Percentiles rank a stretch among this genome's conserved stretches.
Conservation (phyloP, 1,140 invertebrate species). For the Maniola jurtina region DNA sequence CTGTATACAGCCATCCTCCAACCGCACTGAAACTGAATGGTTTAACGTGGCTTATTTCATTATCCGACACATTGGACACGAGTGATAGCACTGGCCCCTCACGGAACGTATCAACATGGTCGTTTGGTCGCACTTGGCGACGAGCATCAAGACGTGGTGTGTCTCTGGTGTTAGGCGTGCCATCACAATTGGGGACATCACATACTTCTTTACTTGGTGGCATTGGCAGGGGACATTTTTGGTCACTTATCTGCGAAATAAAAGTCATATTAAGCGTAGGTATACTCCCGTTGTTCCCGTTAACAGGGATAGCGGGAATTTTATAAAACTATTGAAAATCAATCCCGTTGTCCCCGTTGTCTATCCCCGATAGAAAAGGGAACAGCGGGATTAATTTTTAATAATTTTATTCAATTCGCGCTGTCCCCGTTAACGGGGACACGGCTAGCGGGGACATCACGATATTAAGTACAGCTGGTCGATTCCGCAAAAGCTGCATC, state of each 20-base stretch:
- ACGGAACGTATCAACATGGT: conserved; percentile 58
- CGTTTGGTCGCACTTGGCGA: conserved; percentile 60
- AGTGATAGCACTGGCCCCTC: conserved; percentile 60
- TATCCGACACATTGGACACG: conserved; percentile 52
- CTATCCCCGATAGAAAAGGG: too few relatives aligned
- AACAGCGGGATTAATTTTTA: too few relatives aligned
- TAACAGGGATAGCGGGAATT: too few relatives aligned
- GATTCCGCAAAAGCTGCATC: too few relatives aligned
- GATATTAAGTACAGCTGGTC: too few relatives aligned
- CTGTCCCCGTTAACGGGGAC: too few relatives aligned
- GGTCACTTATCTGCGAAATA: conserved; percentile 67
- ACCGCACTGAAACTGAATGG: conserved; percentile 56
- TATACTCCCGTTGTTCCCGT: too few relatives aligned
- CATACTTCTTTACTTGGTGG: conserved; percentile 63
- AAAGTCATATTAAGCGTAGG: neutral
- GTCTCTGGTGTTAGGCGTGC: conserved; percentile 40
- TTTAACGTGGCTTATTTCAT: conserved; percentile 46
- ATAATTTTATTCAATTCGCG: too few relatives aligned
- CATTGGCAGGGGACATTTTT: conserved; percentile 71
- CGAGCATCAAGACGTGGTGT: conserved; percentile 56
- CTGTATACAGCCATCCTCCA: conserved; percentile 70
- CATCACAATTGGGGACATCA: conserved; percentile 69
- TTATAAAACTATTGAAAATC: too few relatives aligned
- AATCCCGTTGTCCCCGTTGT: too few relatives aligned
- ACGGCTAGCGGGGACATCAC: too few relatives aligned